phyloP scores from a whole-genome alignment of 2,113 vertebrate genomes.

The Casuarius casuarius region DNA sequence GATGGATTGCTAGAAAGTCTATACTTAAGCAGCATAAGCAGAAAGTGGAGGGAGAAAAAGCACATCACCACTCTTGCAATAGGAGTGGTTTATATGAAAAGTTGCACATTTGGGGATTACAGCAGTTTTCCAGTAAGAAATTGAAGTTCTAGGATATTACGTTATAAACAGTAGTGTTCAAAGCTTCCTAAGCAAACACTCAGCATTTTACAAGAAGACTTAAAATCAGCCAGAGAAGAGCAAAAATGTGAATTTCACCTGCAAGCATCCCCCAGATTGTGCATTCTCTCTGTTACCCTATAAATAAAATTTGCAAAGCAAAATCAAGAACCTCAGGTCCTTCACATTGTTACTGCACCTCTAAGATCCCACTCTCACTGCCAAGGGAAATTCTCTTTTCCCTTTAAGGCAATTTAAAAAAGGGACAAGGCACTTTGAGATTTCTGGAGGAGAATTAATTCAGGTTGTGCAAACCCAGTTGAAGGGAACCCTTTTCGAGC shows the following conservation, averaged over 20 bases:
- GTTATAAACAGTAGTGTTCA: not conserved
- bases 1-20: not conserved
- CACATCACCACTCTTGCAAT: not conserved
- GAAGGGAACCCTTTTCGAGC: not conserved
- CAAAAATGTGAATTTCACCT: not conserved
- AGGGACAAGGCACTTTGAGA: not conserved
- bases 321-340: not conserved
- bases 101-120: not conserved
- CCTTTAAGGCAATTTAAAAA: not conserved
- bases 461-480: not conserved
- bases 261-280: not conserved
- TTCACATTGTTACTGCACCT: not conserved
- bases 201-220: not conserved
- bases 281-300: not conserved
- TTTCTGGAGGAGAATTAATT: conserved; percentile 6
- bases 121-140: not conserved
- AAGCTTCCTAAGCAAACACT: not conserved
- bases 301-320: conserved; percentile 24
- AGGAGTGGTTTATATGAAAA: not conserved
- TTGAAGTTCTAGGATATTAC: not conserved
- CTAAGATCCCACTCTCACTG: not conserved
- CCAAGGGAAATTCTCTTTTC: not conserved
- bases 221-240: not conserved
- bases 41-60: not conserved
- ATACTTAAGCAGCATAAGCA: not conserved